Conservation (phyloP, 2,888 invertebrate species). For the Bugula neritina region DNA sequence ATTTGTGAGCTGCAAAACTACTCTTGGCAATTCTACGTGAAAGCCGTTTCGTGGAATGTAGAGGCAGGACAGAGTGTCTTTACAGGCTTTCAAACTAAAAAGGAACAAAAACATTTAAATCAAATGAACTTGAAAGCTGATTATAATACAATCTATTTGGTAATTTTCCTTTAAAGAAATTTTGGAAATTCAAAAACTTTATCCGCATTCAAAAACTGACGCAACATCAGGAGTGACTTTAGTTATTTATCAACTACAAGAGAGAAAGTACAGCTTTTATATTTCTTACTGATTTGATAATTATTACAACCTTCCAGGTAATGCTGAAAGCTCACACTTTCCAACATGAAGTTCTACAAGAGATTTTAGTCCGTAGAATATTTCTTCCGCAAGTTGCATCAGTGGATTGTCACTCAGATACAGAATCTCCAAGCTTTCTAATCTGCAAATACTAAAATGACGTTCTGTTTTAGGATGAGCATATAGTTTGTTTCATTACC, state of each 20-base stretch:
- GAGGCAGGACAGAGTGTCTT: background rate
- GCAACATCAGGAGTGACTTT: too few relatives aligned
- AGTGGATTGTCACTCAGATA: background rate
- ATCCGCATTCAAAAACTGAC: too few relatives aligned
- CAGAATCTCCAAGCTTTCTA: background rate
- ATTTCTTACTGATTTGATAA: too few relatives aligned
- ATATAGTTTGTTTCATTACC: too few relatives aligned
- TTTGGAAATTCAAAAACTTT: too few relatives aligned
- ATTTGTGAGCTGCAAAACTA: background rate
- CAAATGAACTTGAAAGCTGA: too few relatives aligned
- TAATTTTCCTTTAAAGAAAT: too few relatives aligned
- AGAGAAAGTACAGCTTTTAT: too few relatives aligned
- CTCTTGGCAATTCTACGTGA: background rate
- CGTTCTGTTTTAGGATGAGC: too few relatives aligned
- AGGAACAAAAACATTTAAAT: too few relatives aligned
- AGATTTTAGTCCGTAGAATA: background rate
- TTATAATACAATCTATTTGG: too few relatives aligned
- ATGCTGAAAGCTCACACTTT: background rate
- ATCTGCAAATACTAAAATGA: background rate
- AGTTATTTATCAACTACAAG: too few relatives aligned
- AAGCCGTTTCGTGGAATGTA: background rate
- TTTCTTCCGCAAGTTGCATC: background rate
- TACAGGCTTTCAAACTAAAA: background rate
- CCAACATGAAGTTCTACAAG: background rate
- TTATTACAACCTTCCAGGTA: background rate